Conservation (phyloP, 2,797 vertebrate species). For the Acipenser ruthenus region DNA sequence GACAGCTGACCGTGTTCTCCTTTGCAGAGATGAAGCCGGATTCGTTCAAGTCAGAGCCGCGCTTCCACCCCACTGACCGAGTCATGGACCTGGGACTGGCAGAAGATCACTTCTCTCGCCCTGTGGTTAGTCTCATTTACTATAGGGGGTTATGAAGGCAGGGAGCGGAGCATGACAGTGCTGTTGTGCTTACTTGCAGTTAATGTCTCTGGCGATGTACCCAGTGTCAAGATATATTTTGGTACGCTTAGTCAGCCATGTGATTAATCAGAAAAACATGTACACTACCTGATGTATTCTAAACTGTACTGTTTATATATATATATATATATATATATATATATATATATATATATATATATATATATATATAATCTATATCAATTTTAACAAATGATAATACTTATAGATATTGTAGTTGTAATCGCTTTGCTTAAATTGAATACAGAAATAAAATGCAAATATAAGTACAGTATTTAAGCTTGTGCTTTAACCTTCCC, state of each 20-base stretch:
- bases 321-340: no score
- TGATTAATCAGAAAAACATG: no score
- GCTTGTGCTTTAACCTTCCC: no score
- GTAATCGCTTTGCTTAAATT: no score
- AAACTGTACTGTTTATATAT: background rate
- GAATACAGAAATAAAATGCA: no score
- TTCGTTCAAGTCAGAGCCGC: conserved; percentile 47
- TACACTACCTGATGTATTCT: no score
- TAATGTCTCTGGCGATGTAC: background rate
- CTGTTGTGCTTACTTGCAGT: background rate
- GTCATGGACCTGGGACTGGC: conserved; percentile 84
- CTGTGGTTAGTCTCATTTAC: conserved; percentile 62
- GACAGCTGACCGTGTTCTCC: background rate
- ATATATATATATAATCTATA: no score
- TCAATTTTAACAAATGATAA: no score
- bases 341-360: background rate
- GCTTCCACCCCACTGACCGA: conserved; percentile 56
- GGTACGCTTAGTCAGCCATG: no score
- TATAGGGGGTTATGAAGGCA: fast-evolving
- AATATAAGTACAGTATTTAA: no score
- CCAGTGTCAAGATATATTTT: no score
- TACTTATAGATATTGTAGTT: no score
- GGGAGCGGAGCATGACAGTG: background rate
- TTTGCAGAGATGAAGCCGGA: conserved; percentile 58
- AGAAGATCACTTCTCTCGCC: conserved; percentile 91